phyloP scores from a whole-genome alignment of 1,140 invertebrate genomes.

The Stegodyphus mimosarum region DNA sequence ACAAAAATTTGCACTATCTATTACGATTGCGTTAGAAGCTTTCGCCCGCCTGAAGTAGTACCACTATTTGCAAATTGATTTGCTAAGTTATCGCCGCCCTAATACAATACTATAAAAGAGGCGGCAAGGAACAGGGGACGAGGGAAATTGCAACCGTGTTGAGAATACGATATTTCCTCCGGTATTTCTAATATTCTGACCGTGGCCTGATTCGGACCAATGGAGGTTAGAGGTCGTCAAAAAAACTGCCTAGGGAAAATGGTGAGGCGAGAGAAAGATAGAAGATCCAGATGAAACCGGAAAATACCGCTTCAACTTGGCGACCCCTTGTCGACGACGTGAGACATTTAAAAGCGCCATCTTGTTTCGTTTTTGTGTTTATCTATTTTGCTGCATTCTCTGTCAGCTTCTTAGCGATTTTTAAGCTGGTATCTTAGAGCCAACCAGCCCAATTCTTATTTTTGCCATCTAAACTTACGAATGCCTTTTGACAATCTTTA shows the following conservation, averaged over 20 bases:
- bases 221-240: slow-evolving; percentile 43
- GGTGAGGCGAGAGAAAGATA: not conserved
- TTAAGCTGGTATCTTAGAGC: too few relatives aligned
- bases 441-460: too few relatives aligned
- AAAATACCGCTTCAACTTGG: slow-evolving; percentile 11
- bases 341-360: slow-evolving; percentile 24
- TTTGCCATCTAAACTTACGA: too few relatives aligned
- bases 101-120: too few relatives aligned
- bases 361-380: not conserved
- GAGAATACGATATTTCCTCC: not conserved
- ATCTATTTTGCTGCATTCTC: too few relatives aligned
- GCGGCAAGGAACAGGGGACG: not conserved
- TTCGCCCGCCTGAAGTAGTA: too few relatives aligned
- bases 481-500: too few relatives aligned
- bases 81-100: too few relatives aligned
- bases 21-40: too few relatives aligned
- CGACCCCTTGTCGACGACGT: slow-evolving; percentile 39
- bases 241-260: slow-evolving; percentile 12
- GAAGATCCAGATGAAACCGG: slow-evolving; percentile 35
- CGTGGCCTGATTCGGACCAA: slow-evolving; percentile 40
- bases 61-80: too few relatives aligned
- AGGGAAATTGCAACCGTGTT: not conserved
- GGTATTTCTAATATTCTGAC: slow-evolving; percentile 18
- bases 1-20: too few relatives aligned
- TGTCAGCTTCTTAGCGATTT: too few relatives aligned